Conservation (phyloP, 2,888 invertebrate species). For the Halictus quadricinctus region DNA sequence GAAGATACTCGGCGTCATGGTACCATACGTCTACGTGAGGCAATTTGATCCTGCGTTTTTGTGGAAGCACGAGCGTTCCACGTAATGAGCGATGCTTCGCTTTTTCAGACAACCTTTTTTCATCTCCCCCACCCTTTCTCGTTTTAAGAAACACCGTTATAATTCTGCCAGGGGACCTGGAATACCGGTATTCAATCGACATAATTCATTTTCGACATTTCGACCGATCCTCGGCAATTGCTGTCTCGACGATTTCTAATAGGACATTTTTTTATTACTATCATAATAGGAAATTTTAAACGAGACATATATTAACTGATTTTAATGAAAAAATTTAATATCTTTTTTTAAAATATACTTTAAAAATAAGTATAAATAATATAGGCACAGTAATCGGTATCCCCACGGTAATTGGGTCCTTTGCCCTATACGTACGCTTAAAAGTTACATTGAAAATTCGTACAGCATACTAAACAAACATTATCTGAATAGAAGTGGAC, state of each 20-base stretch:
- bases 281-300: background rate
- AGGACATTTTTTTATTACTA: no score
- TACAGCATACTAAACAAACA: background rate
- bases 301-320: no score
- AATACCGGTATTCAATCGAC: conserved; percentile 58
- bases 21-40: conserved; percentile 69
- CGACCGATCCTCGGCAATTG: background rate
- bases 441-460: background rate
- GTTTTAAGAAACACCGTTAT: conserved; percentile 59
- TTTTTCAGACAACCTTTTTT: conserved; percentile 36
- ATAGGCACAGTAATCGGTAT: no score
- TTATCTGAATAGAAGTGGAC: background rate
- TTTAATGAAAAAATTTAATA: no score
- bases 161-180: conserved; percentile 35
- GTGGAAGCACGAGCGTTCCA: conserved; percentile 69
- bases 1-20: conserved; percentile 40
- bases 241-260: background rate
- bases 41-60: conserved; percentile 72
- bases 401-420: no score
- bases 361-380: no score
- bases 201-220: conserved; percentile 47
- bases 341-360: no score
- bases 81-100: conserved; percentile 71
- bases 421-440: no score
- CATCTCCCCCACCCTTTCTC: conserved; percentile 35